Conservation (phyloP, 2,797 vertebrate genomes). For the Poecilia wingei region DNA sequence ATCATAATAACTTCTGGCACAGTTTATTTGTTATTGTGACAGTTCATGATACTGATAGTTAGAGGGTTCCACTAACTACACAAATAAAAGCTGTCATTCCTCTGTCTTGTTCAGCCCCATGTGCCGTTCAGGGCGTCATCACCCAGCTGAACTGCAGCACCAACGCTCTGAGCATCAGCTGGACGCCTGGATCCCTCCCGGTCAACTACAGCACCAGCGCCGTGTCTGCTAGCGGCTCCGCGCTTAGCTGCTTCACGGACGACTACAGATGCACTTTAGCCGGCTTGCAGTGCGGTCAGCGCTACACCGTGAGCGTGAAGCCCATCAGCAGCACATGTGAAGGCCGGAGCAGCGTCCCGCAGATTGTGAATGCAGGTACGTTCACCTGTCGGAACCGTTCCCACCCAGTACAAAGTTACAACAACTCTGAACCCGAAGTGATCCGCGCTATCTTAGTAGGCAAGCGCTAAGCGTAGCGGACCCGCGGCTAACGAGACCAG, state of each 20-base stretch:
- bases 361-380: constrained; percentile 71
- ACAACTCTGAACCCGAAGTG: too few species aligned
- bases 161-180: constrained; percentile 70
- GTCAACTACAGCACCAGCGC: constrained; percentile 70
- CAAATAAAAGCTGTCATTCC: not conserved
- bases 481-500: too few species aligned
- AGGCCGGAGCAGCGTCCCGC: constrained; percentile 54
- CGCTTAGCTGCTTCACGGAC: constrained; percentile 61
- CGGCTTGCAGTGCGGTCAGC: constrained; percentile 71
- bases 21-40: not conserved
- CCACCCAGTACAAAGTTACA: not conserved
- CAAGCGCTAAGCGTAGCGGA: too few species aligned
- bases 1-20: not conserved
- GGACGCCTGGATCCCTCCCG: constrained; percentile 46
- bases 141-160: constrained; percentile 65
- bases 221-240: constrained; percentile 18
- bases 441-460: too few species aligned
- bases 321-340: constrained; percentile 68
- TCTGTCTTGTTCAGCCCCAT: constrained; percentile 69
- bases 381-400: not conserved
- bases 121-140: constrained; percentile 56
- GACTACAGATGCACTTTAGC: constrained; percentile 59
- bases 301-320: constrained; percentile 69
- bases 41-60: too few species aligned
- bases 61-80: not conserved